Evolutionary conservation across 2,797 vertebrate genomes (phyloP), one percentile per base, ranked within the genome.

Genomic region (Sebastolobus alascanus): DNA sequence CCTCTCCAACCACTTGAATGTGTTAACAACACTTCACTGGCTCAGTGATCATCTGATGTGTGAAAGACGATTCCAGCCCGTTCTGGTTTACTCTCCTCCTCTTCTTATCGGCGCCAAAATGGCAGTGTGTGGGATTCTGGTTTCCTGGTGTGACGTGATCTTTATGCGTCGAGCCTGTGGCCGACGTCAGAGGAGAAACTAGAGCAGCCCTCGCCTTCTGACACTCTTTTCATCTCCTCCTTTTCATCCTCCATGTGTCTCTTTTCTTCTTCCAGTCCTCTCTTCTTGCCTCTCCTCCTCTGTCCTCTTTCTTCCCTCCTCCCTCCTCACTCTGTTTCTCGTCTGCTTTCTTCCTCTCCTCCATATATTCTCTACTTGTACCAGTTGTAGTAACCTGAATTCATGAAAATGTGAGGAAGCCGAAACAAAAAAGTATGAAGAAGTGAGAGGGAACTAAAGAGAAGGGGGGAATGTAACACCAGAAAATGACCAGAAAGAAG

Each of bases 131-230:
- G 25, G 13, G 61, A 35, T 9, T 52, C 54, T 29, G 29, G 73
- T 73, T 67, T 80, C 77, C 65, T 29, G 31, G 2, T 29, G 65
- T 80, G 68, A 61, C 4, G 12, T 83, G 69, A 66, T 80, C 65
- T 38, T 38, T 16, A 1, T 71, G 80, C 68, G 69, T 10, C 35
- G 3, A 60, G 61, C 54, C 5, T 54, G 25, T 4, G 37, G 50
- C 20, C 0, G 40, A 83, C 22, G 65, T 82, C 84, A 83, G 73
- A 77, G 56, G 7, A 29, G 38, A 79, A 77, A 86, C 59, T 77
- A 3, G 80, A 77, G 80, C 77, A 86, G 69, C 58, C 8, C 8
- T n/a, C 59, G 60, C 52, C 20, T 33, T 31, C 50, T 73, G 16
- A 50, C 52, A 11, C 38, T 14, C 3, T 54, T 29, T 58, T n/a